phyloP scores from a whole-genome alignment of 2,113 vertebrate genomes.

The Prochilodus magdalenae region DNA sequence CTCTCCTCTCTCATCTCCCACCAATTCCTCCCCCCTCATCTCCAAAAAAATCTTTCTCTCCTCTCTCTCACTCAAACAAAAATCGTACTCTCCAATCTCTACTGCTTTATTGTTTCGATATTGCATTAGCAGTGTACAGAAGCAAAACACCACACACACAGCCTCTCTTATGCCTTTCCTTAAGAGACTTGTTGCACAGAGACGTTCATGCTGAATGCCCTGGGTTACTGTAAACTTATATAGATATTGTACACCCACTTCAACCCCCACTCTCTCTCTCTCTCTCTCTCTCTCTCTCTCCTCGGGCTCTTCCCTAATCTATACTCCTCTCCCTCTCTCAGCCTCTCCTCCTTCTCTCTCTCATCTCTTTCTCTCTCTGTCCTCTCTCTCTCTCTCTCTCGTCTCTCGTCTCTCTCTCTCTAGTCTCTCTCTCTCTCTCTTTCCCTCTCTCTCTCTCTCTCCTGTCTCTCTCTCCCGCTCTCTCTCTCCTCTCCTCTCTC shows the following conservation, averaged over 20 bases:
- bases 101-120: neutral
- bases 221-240: constrained; percentile 38
- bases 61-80: neutral
- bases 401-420: neutral
- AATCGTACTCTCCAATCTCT: neutral
- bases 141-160: neutral
- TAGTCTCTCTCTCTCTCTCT: neutral
- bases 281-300: neutral
- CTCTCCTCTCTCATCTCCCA: neutral
- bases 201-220: constrained; percentile 23
- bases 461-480: too few relatives aligned
- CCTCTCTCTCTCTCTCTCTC: too few relatives aligned
- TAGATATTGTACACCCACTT: constrained; percentile 39
- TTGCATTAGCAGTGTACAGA: neutral
- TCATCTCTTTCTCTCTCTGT: constrained; percentile 57
- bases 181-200: constrained; percentile 33
- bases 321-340: neutral
- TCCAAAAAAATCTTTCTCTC: neutral
- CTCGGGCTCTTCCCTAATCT: too few relatives aligned
- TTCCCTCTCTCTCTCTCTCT: constrained; percentile 42
- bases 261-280: neutral
- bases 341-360: neutral
- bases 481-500: too few relatives aligned
- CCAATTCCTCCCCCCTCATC: neutral
- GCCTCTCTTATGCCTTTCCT: constrained; percentile 1